Evolutionary conservation across 2,888 invertebrate genomes (phyloP), one percentile per base, ranked within the genome.

Genomic region (Luperina nickerlii): DNA sequence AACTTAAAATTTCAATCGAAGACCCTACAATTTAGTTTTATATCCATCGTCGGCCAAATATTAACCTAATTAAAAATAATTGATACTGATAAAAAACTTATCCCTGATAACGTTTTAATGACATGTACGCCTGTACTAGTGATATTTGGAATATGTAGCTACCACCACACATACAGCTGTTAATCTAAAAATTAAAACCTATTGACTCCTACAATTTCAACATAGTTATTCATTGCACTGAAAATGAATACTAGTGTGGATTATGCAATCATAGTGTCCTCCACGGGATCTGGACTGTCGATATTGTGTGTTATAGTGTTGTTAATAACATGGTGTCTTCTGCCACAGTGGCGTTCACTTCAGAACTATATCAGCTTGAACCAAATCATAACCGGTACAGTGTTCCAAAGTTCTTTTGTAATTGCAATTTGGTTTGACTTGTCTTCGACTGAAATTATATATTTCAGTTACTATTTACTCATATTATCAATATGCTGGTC

Each of bases 291-390:
- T 42, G 54, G 27, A 13, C 2, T 85, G 0, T 87, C 85, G 9
- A 15, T 68, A 27, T 51, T 87, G 15, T 87, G 87, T 76, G 57
- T 42, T 3, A 68, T 76, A 62, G 74, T 70, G 32, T 42, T 85
- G 63, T 15, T 87, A 42, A 65, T 24, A 38, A 79, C 68, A 62
- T 85, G 84, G 79, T 79, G 65, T 48, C 62, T 87, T 8, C 15
- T 87, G 2, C 87, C 85, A 13, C 71, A 74, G 24, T 85, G 85
- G 85, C 75, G 79, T n/a, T 57, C 84, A 24, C 84, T 85, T 18
- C 87, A 74, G 9, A 83, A 84, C 71, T 85, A 54, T 63, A 73
- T 85, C 38, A 75, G 65, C 24, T 20, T 85, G 20, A 83, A 87
- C 63, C 84, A 85, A 67, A 74, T 85, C 4, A 66, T 87, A 63